phyloP scores from a whole-genome alignment of 2,888 invertebrate genomes.

The Xestia c-nigrum region DNA sequence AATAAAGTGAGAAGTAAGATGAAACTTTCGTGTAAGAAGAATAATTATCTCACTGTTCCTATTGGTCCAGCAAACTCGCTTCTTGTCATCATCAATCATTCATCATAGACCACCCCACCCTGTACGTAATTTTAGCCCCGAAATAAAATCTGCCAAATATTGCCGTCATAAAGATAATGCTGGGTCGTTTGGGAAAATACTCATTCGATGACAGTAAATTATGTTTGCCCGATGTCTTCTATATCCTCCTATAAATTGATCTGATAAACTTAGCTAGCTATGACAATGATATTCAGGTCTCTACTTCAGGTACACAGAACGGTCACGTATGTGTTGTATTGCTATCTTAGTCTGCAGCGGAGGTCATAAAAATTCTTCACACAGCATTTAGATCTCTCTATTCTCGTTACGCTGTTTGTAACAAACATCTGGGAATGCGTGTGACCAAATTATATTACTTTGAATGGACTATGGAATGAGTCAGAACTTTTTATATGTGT shows the following conservation, averaged over 20 bases:
- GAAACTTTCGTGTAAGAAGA: background rate
- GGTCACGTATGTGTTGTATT: background rate
- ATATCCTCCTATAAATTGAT: background rate
- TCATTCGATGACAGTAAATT: constrained; percentile 10
- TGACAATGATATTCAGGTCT: background rate
- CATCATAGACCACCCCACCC: background rate
- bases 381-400: constrained; percentile 48
- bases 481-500: constrained; percentile 41
- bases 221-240: constrained; percentile 6
- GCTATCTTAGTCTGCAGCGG: constrained; percentile 31
- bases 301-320: constrained; percentile 1
- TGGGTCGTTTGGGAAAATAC: background rate
- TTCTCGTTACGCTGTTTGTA: constrained; percentile 44
- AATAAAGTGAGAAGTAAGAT: background rate
- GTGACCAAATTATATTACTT: constrained; percentile 57
- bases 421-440: constrained; percentile 58
- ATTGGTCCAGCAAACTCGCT: background rate
- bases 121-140: background rate
- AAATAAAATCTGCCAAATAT: constrained; percentile 6
- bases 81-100: constrained; percentile 10
- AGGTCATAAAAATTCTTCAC: constrained; percentile 69
- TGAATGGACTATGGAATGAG: constrained; percentile 35
- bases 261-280: background rate
- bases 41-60: too few species aligned
- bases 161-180: constrained; percentile 5